These are phyloP conservation scores for Adela reaumurella DNA, from an alignment of 2,888 invertebrate genomes.

Conservation along the genomic window DNA sequence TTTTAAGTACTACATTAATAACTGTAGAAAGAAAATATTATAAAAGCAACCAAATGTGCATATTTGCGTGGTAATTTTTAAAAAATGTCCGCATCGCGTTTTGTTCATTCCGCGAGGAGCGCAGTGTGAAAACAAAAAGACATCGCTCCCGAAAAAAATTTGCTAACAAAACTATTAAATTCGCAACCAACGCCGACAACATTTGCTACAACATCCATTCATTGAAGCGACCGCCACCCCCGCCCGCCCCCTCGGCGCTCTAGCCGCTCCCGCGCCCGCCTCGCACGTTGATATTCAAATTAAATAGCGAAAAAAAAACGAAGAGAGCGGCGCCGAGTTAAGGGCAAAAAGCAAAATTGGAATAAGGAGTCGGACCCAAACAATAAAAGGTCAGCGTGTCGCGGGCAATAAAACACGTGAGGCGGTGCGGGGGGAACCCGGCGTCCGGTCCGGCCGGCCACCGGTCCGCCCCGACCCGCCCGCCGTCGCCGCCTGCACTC, in stretches of 20 bases:
- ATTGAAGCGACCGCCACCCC: background rate
- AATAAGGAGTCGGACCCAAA: background rate
- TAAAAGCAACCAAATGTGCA: no score
- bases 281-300: background rate
- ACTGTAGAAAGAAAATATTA: no score
- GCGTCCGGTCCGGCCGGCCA: background rate
- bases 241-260: background rate
- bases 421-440: background rate
- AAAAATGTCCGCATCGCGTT: background rate
- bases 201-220: background rate
- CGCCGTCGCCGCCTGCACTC: no score
- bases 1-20: no score
- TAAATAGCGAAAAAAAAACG: background rate
- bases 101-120: background rate
- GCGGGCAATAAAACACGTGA: background rate
- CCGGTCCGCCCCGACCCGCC: background rate
- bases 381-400: background rate
- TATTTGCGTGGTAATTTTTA: background rate
- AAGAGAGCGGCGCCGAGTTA: background rate
- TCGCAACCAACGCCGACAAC: background rate
- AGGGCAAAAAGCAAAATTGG: background rate
- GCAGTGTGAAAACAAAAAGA: background rate
- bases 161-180: background rate
- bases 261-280: no score
- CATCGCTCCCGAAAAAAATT: background rate